Base-by-base conservation (phyloP, 2,888 invertebrate species). In the Ptilodon capucinus region DNA sequence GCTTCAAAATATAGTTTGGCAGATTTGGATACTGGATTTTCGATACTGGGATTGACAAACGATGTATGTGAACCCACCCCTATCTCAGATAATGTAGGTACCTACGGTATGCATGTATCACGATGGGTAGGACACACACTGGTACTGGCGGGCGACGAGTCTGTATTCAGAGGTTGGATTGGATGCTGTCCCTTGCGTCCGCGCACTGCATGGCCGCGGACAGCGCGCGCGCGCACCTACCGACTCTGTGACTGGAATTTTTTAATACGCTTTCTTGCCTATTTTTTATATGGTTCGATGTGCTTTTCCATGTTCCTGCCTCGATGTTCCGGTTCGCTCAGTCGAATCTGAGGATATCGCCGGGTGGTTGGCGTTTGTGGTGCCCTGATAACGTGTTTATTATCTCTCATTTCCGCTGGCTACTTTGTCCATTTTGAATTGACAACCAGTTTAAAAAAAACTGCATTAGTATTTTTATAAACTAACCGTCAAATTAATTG, bases 201-300 rank as follows among this genome's bases (percentile, higher is more conserved):
- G 54, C 53, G 59, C 81, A 77, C 79, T 82, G 86, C 87, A 86
- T 85, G 84, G 78, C 64, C 62, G 54, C 66, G 57, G 49, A 50
- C 42, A 48, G 45, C 59, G 52, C 54, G 57, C 54, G 57, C 47
- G 60, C 65, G 53, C 62, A 51, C 61, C 56, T 54, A 58, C 51
- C 54, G 56, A 55, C 72, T 76, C 86, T 89, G 89, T 88, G 88
- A 89, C 87, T 89, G 86, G 82, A 79, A 80, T 85, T 88, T 87
- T 19, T 38, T 36, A 79, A 83, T 79, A 86, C 76, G 87, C 86
- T 88, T 86, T 82, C 76, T 79, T 78, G 84, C 86, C 83, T 84
- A 71, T 80, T 82, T 78, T 83, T 79, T 81, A 86, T 86, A 86
- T 86, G 87, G 85, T 86, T 91, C 85, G 81, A 86, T 91, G 91